Base-by-base conservation (phyloP, 1,140 invertebrate species). In the Anthonomus grandis region DNA sequence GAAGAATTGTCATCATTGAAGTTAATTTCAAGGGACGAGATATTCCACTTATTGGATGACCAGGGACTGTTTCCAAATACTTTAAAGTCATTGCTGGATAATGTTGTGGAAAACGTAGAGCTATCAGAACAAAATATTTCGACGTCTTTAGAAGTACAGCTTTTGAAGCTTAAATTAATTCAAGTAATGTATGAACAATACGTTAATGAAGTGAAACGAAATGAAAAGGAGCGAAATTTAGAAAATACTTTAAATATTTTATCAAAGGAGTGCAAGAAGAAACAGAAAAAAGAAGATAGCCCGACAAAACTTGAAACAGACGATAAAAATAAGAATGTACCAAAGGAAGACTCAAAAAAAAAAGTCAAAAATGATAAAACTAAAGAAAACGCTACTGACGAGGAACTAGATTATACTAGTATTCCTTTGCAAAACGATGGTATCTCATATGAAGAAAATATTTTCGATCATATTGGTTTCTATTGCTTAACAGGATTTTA, bases 91-190 rank as follows among this genome's bases (percentile, higher is more conserved):
- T 38, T 52, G 21, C 54, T 55, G 3, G 12, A 42, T n/a, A 39
- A n/a, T 17, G 18, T 50, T 19, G 22, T 53, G 22, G 51, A 59
- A 56, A 47, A 38, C 22, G 21, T 42, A 10, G 24, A 56, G 13
- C 21, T 13, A 39, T 21, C 4, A 4, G 12, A 53, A 5, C 21
- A n/a, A 19, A 4, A 24, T 0, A 12, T 54, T 6, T 27, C 23
- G 12, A 13, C 10, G 3, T 9, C 18, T 31, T 3, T 17, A 15
- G 25, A 59, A 48, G 42, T 45, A 19, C 41, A 50, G 12, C 13
- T 63, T 0, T 15, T 63, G 12, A 63, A 63, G 59, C 22, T 63
- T 2, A 63, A 63, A 23, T 23, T 63, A 4, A 42, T 63, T 22
- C 42, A 63, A 25, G 41, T 56, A 2, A 63, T 63, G 61, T 56